Conservation (phyloP, 1,140 invertebrate genomes). For the Metopolophium dirhodum region DNA sequence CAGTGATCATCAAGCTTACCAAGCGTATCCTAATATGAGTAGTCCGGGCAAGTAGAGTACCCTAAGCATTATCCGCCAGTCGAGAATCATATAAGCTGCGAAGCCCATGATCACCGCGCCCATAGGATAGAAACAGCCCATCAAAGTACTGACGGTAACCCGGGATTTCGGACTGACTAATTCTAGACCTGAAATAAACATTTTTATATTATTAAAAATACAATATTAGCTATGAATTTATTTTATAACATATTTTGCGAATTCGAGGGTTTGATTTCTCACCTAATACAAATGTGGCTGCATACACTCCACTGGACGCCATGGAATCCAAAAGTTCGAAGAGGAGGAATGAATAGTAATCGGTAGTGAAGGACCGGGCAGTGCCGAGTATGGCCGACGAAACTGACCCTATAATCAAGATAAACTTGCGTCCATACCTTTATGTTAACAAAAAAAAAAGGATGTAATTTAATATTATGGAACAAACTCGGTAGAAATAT, state of each 20-base stretch:
- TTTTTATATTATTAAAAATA: not conserved
- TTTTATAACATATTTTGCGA: not conserved
- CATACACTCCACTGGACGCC: slow-evolving; percentile 69
- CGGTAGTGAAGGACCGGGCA: slow-evolving; percentile 66
- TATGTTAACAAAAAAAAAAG: slow-evolving; percentile 60
- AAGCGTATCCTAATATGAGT: slow-evolving; percentile 63
- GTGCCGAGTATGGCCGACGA: slow-evolving; percentile 68
- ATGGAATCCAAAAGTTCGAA: slow-evolving; percentile 70
- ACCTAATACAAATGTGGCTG: slow-evolving; percentile 71
- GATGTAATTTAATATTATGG: not conserved
- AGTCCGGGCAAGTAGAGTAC: slow-evolving; percentile 73
- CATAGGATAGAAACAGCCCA: slow-evolving; percentile 74
- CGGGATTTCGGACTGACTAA: slow-evolving; percentile 76
- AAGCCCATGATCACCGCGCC: slow-evolving; percentile 74
- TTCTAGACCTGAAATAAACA: slow-evolving; percentile 74
- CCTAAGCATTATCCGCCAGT: slow-evolving; percentile 75
- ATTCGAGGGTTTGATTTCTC: slow-evolving; percentile 56
- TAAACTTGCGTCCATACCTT: slow-evolving; percentile 70
- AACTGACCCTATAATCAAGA: slow-evolving; percentile 67
- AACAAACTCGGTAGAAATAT: not conserved
- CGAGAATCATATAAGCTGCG: slow-evolving; percentile 71
- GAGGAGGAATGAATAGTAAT: slow-evolving; percentile 67
- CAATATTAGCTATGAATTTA: no score
- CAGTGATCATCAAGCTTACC: slow-evolving; percentile 13
- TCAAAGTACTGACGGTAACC: slow-evolving; percentile 75